A percentile compares a stretch with the other conserved stretches of the same genome.
phyloP scores from a whole-genome alignment of 2,888 invertebrate species.

The Dynastes maya region DNA sequence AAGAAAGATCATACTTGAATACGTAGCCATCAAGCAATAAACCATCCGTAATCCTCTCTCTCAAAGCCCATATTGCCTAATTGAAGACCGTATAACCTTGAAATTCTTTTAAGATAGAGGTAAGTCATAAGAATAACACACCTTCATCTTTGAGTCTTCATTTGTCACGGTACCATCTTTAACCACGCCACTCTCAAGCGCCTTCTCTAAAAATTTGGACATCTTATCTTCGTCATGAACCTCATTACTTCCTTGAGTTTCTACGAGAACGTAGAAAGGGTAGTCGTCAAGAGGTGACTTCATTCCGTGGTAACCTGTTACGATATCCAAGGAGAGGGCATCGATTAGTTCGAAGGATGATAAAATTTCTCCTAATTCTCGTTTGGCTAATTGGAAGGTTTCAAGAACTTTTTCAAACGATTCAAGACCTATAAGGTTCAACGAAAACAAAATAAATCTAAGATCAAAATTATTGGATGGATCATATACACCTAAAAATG shows the following conservation, averaged over 20 bases:
- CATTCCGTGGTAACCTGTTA: slow-evolving; percentile 76
- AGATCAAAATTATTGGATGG: neutral
- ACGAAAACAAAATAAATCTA: neutral
- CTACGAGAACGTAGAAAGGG: slow-evolving; percentile 90
- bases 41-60: slow-evolving; percentile 89
- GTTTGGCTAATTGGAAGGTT: slow-evolving; percentile 83
- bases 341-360: slow-evolving; percentile 98
- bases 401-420: slow-evolving; percentile 85
- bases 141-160: slow-evolving; percentile 87
- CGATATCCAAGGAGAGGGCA: slow-evolving; percentile 79
- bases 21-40: slow-evolving; percentile 87
- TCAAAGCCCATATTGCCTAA: slow-evolving; percentile 86
- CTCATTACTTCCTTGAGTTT: slow-evolving; percentile 90
- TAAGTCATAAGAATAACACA: slow-evolving; percentile 61
- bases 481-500: slow-evolving; percentile 83
- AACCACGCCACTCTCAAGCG: slow-evolving; percentile 82
- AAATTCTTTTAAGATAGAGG: no score
- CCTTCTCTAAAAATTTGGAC: slow-evolving; percentile 81
- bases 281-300: slow-evolving; percentile 77
- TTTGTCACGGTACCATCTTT: slow-evolving; percentile 88
- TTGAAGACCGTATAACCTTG: neutral
- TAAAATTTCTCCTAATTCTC: slow-evolving; percentile 88
- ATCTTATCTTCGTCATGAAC: slow-evolving; percentile 93
- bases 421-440: slow-evolving; percentile 76
- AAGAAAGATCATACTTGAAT: slow-evolving; percentile 96